These are phyloP conservation scores for Regulus satrapa DNA, from an alignment of 2,113 vertebrate genomes.

Conservation along the genomic window DNA sequence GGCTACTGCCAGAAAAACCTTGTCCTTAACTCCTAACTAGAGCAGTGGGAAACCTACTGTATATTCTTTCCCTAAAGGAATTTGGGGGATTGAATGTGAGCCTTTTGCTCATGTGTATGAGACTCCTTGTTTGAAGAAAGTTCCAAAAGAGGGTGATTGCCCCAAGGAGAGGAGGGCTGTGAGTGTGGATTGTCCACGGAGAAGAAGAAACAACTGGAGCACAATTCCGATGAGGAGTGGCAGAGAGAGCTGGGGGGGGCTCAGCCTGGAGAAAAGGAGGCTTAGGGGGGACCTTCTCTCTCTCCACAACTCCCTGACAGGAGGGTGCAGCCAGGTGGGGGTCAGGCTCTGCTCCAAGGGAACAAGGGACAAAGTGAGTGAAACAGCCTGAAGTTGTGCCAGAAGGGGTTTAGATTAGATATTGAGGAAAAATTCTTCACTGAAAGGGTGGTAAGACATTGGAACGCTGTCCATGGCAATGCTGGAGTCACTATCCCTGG, in stretches of 20 bases:
- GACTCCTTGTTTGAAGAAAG: not conserved
- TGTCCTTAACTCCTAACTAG: not conserved
- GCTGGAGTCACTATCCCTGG: not conserved
- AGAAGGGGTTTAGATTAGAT: not conserved
- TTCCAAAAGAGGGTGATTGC: not conserved
- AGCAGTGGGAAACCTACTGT: not conserved
- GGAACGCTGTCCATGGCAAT: not conserved
- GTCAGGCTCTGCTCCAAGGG: not conserved
- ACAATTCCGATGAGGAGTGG: not conserved
- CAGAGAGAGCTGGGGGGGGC: not conserved
- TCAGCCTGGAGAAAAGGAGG: not conserved
- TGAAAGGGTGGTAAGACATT: not conserved
- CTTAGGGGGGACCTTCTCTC: not conserved
- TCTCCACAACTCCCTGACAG: not conserved
- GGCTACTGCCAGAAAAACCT: not conserved
- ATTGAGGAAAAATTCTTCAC: not conserved
- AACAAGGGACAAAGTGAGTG: not conserved
- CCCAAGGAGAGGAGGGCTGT: not conserved
- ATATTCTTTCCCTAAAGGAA: not conserved
- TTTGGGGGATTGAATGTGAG: not conserved
- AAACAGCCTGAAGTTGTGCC: not conserved
- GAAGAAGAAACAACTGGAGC: not conserved
- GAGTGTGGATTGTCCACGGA: not conserved
- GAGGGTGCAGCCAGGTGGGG: no score
- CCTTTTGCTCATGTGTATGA: not conserved